Evolutionary conservation across 1,140 invertebrate genomes (phyloP), one percentile per base, ranked within the genome.

Genomic region (Holcopasites calliopsidis): DNA sequence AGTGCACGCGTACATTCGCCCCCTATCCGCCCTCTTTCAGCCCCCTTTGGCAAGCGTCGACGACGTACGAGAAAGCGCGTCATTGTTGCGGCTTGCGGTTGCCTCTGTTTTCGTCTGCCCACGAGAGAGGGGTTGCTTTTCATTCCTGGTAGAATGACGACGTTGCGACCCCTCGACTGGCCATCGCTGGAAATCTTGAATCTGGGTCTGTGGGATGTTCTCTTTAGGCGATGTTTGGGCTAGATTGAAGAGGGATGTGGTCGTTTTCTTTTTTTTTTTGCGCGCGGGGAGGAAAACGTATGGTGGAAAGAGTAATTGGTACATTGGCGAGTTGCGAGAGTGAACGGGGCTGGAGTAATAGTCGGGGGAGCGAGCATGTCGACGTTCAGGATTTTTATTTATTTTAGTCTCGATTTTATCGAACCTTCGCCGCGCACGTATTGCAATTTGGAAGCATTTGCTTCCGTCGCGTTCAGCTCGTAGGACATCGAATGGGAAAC

Each of bases 1-100:
- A 84, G 82, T 62, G 72, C 73, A 64, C 76, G 77, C 74, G 77
- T 69, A 83, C 77, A 80, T 54, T 62, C 61, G n/a, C 61, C 50
- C 33, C 31, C 7, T 8, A 4, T 6, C 3, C 11, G 8, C 31
- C 31, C 31, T 8, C 31, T 10, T 3, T 4, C 11, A 13, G 7
- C 18, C 44, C n/a, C 44, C n/a, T 6, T 2, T n/a, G 16, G 18
- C 44, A 7, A 16, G 18, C 8, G 1, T 49, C 13, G 21, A 1
- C 38, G 3, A 26, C 11, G 40, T 11, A 72, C 49, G 47, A 72
- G 64, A 40, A 4, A 40, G 54, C 54, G 49, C 80, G 52, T 68
- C 44, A 60, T 54, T 66, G 35, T 42, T 54, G 47, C 31, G 23
- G 65, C 31, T n/a, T 79, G 50, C 21, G 31, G 42, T 42, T 23